Evolutionary conservation across 2,113 vertebrate species (phyloP), one percentile per base, ranked within the genome.

Genomic region (Opisthocomus hoazin): DNA sequence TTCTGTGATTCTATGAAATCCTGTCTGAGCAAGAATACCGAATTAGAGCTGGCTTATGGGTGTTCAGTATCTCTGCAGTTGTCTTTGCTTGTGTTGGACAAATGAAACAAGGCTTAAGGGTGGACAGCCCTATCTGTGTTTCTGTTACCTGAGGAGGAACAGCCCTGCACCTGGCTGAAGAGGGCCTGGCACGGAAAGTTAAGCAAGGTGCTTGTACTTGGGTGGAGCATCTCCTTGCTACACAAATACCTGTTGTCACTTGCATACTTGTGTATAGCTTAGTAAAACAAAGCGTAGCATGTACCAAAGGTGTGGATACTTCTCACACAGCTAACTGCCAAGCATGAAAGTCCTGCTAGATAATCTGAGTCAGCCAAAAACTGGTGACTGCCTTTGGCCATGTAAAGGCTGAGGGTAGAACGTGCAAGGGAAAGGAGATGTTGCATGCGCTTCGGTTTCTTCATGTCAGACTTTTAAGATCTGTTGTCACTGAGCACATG

Each of bases 1-100:
- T n/a, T n/a, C n/a, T n/a, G n/a, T n/a, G n/a, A n/a, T n/a, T n/a
- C n/a, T n/a, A n/a, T n/a, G n/a, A n/a, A n/a, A 96, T 93, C 76
- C 48, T 48, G 78, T 90, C 80, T 96, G 91, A 95, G 93, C 91
- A 92, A 94, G 90, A 75, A 78, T 92, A 95, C 76, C 93, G 95
- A 89, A 71, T 96, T 96, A 73, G 83, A 82, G 54, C 45, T 93
- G 91, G 85, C 88, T 90, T 92, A 43, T 76, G 75, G 82, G 61
- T 93, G 81, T 92, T 92, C 51, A 29, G 45, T 64, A 81, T 89
- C 87, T 90, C 71, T 4, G 5, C 80, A 87, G 82, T 91, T 95
- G 93, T 50, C 80, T 95, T 91, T 97, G 91, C 74, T 89, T 92
- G 39, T 37, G 53, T 70, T 92, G 48, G 68, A 54, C 71, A 84